These are phyloP conservation scores for Coreius guichenoti DNA, from an alignment of 2,797 vertebrate species.

Conservation along the genomic window DNA sequence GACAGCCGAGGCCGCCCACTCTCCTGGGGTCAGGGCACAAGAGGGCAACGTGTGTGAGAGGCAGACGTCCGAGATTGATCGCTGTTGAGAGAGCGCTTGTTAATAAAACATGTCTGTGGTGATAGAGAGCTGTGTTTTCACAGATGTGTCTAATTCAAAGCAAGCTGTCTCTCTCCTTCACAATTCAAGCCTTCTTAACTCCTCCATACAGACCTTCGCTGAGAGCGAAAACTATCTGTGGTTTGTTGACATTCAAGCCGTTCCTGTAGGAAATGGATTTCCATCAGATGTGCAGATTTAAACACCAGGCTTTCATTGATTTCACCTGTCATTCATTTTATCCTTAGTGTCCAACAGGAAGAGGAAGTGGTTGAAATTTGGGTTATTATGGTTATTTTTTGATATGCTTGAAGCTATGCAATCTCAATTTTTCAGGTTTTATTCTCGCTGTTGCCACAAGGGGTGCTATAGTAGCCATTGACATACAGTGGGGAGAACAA, in stretches of 20 bases:
- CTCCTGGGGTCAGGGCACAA: constrained; percentile 1
- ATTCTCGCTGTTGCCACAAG: not conserved
- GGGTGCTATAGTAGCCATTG: not conserved
- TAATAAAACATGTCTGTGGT: constrained; percentile 71
- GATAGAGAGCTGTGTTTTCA: constrained; percentile 71
- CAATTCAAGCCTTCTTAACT: constrained; percentile 58
- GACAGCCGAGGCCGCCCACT: not conserved
- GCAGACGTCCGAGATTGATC: constrained; percentile 10
- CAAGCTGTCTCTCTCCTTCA: constrained; percentile 53
- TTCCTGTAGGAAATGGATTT: constrained; percentile 40
- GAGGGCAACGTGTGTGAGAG: constrained; percentile 7
- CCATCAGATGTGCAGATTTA: constrained; percentile 25
- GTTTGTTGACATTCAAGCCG: constrained; percentile 29
- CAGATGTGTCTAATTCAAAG: constrained; percentile 74
- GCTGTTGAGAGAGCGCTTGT: constrained; percentile 60
- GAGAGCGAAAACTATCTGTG: not conserved
- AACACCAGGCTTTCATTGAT: constrained; percentile 5
- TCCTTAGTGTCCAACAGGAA: not conserved
- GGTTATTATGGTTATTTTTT: not conserved
- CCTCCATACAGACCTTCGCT: not conserved
- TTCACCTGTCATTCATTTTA: not conserved
- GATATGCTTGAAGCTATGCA: not conserved
- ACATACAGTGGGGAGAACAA: no score
- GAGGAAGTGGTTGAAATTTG: not conserved
- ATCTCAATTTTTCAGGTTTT: not conserved